Conservation (phyloP, 2,113 vertebrate species). For the Thalassoma bifasciatum region DNA sequence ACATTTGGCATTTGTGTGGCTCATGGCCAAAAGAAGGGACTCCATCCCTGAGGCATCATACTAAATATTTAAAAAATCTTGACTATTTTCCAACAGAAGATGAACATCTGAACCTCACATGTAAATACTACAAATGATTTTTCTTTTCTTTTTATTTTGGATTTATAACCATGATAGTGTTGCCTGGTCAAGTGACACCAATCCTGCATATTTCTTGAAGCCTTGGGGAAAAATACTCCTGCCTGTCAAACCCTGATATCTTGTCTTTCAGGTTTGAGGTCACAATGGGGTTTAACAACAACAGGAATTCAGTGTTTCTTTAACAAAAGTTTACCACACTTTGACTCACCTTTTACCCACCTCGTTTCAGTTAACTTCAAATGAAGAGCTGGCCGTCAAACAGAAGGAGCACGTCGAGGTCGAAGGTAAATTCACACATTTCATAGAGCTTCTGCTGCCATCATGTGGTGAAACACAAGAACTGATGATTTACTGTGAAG, state of each 20-base stretch:
- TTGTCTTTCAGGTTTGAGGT: background rate
- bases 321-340: background rate
- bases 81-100: background rate
- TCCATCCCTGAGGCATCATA: background rate
- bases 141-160: background rate
- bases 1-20: no score
- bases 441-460: conserved; percentile 8
- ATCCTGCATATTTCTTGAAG: background rate
- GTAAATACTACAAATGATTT: background rate
- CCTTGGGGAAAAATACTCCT: background rate
- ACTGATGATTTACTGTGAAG: background rate
- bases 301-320: background rate
- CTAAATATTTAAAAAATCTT: background rate
- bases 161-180: background rate
- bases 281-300: background rate
- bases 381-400: rapidly evolving
- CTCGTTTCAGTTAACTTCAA: conserved; percentile 8
- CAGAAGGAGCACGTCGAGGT: background rate
- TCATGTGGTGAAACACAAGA: conserved; percentile 30
- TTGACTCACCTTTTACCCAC: background rate
- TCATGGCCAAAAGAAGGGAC: no score
- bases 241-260: background rate
- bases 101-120: background rate
- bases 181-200: background rate
- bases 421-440: conserved; percentile 23